A percentile compares a stretch with the other conserved stretches of the same genome.
Evolutionary conservation across 2,888 invertebrate species (phyloP).

Genomic region (Melieria crassipennis): DNA sequence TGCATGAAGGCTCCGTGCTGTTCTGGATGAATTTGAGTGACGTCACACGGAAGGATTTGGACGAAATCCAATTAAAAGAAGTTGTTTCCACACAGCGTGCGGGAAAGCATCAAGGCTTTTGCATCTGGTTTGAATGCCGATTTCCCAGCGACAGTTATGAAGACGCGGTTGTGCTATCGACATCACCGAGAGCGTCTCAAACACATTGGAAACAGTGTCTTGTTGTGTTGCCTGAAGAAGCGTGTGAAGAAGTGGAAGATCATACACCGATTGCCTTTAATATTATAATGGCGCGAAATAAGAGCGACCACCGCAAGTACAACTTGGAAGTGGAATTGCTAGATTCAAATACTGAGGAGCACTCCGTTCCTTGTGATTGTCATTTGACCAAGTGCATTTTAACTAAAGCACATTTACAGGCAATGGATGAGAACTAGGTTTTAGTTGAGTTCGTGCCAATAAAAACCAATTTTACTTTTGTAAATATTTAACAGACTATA

Average conservation of each 20-base stretch:
- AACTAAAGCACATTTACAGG: constrained; percentile 67
- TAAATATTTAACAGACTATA: too few relatives aligned
- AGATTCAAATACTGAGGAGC: constrained; percentile 75
- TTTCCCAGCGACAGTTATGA: constrained; percentile 73
- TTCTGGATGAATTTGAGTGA: constrained; percentile 76
- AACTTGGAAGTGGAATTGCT: constrained; percentile 76
- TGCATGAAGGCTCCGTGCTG: constrained; percentile 74
- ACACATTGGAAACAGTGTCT: constrained; percentile 98
- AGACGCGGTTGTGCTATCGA: constrained; percentile 76
- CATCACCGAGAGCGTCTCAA: constrained; percentile 76
- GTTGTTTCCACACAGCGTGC: constrained; percentile 67
- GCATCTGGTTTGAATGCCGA: constrained; percentile 82
- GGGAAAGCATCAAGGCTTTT: constrained; percentile 78
- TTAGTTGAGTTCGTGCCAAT: too few relatives aligned
- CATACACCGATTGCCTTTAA: constrained; percentile 77
- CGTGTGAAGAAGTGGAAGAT: constrained; percentile 66
- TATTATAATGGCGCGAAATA: constrained; percentile 68
- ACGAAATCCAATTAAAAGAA: constrained; percentile 71
- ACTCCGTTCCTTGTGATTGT: constrained; percentile 82
- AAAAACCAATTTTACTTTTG: too few relatives aligned
- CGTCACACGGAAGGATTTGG: constrained; percentile 70
- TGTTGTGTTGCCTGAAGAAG: constrained; percentile 77
- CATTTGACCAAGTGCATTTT: constrained; percentile 82
- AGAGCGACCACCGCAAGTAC: constrained; percentile 67
- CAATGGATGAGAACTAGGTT: constrained; percentile 46